These are phyloP conservation scores for Heliconius hewitsoni DNA, from an alignment of 1,140 invertebrate genomes.

Conservation along the genomic window DNA sequence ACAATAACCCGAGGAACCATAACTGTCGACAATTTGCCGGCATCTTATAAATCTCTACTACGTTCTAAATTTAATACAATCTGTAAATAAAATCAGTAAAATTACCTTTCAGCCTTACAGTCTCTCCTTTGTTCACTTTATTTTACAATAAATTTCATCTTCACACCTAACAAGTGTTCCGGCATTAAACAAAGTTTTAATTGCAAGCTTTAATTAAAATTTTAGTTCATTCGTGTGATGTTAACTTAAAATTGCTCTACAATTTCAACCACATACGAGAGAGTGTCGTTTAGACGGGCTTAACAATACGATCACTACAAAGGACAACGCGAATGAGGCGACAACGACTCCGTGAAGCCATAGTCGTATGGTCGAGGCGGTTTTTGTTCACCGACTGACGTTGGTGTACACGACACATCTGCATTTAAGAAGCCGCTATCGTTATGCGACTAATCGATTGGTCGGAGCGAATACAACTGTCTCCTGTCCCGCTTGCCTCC, in stretches of 20 bases:
- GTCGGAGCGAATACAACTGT: conserved; percentile 74
- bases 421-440: conserved; percentile 81
- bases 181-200: conserved; percentile 40
- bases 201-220: conserved; percentile 44
- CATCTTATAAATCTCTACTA: background rate
- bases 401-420: conserved; percentile 77
- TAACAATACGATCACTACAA: conserved; percentile 62
- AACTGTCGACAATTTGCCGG: background rate
- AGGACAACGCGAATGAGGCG: conserved; percentile 51
- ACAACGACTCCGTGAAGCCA: conserved; percentile 48
- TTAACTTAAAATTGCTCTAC: conserved; percentile 38
- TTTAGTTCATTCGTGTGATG: conserved; percentile 38
- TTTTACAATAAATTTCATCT: conserved; percentile 58
- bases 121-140: conserved; percentile 75
- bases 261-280: conserved; percentile 47
- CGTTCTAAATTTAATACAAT: background rate
- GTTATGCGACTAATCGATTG: conserved; percentile 82
- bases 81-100: conserved; percentile 6
- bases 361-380: conserved; percentile 57
- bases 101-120: conserved; percentile 64
- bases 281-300: conserved; percentile 53
- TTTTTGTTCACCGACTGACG: conserved; percentile 74
- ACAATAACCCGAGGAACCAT: background rate
- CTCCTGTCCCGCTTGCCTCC: conserved; percentile 56
- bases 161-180: conserved; percentile 64